Evolutionary conservation across 2,888 invertebrate genomes (phyloP).

Genomic region (Chloromyia formosa): DNA sequence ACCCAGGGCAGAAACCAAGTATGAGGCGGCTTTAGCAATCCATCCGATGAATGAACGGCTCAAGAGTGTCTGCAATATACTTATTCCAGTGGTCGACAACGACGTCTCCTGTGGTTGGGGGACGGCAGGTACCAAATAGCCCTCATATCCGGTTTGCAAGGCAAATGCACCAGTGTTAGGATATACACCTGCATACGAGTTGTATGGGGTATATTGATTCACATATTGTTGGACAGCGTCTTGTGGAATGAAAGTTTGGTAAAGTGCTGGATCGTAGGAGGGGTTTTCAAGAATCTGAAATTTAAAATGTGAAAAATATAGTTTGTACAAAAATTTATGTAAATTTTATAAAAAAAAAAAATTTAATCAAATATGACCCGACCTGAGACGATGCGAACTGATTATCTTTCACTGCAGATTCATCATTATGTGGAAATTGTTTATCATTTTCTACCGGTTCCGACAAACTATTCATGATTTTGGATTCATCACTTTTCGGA

Average conservation of each 20-base stretch:
- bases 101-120: conserved; percentile 50
- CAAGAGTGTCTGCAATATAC: conserved; percentile 55
- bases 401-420: conserved; percentile 42
- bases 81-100: conserved; percentile 40
- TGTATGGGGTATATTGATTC: conserved; percentile 55
- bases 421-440: conserved; percentile 9
- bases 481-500: neutral
- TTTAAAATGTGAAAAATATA: neutral
- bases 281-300: conserved; percentile 53
- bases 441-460: conserved; percentile 7
- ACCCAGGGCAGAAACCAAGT: conserved; percentile 63
- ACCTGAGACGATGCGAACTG: conserved; percentile 47
- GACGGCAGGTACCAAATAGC: conserved; percentile 61
- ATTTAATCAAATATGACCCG: neutral
- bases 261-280: conserved; percentile 56
- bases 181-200: conserved; percentile 48
- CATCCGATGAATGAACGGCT: conserved; percentile 58
- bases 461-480: conserved; percentile 4
- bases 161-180: conserved; percentile 56
- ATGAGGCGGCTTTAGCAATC: conserved; percentile 64
- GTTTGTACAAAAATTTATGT: neutral
- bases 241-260: conserved; percentile 57
- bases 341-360: conserved; percentile 7
- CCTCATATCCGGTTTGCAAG: conserved; percentile 64
- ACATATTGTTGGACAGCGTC: conserved; percentile 61